Base-by-base conservation (phyloP, 92 coral and sea anemone species). In the Siderastrea radians region DNA sequence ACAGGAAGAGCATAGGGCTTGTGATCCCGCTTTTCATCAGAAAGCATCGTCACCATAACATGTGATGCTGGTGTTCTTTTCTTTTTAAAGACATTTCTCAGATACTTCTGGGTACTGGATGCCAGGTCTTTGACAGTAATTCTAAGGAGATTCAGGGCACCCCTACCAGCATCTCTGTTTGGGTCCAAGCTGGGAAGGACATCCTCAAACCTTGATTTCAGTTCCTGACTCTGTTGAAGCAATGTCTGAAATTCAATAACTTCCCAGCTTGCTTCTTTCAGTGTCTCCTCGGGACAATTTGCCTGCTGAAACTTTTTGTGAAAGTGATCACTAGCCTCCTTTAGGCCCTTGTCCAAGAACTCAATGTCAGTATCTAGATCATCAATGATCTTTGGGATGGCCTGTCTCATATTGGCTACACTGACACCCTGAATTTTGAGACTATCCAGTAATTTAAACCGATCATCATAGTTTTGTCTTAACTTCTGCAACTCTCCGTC, bases 1-100 rank as follows among this genome's bases (percentile, higher is more conserved):
- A 91, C 91, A 6, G 94, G 94, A 1, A 91, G 89, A 13, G 91
- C 94, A 82, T 91, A 91, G 45, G 94, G 94, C 49, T 91, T 91
- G 9, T 10, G 54, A 45, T 15, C 14, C 51, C 94, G 69, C 68
- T 76, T 76, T 69, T 91, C 94, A 72, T 91, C 94, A 50, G 94
- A 91, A 1, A 91, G 72, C 94, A 91, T 91, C 7, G 89, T 70
- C 2, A 91, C 92, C 78, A 91, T 19, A 0, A 91, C 94, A 87
- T 91, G 94, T 2, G 78, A 64, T 11, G 94, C 94, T 48, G 72
- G 4, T 6, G 91, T 87, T 19, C 94, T 63, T 65, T 82, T 87
- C 60, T 91, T 91, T 78, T 91, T 91, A 68, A 64, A 91, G 10
- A 72, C 5, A 50, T 91, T 86, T 64, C 63, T 81, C 49, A 88